These are phyloP conservation scores for Hemicentrotus pulcherrimus DNA, from an alignment of 35 echinoderm and acorn worm genomes.

Conservation along the genomic window DNA sequence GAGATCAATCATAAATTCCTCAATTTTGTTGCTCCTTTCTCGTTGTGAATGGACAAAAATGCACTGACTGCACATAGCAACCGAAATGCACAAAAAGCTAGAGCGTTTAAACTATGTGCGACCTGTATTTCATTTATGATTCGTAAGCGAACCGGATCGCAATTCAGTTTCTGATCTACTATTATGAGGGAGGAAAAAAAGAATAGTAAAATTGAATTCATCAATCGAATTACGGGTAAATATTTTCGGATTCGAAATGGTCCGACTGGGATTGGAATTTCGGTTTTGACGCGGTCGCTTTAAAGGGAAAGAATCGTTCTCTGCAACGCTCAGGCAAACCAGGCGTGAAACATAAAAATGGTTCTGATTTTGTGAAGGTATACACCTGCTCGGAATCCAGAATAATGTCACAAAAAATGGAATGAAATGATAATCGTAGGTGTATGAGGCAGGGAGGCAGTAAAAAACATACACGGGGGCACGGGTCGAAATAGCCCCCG, in stretches of 20 bases:
- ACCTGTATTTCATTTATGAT: not conserved
- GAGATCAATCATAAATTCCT: not conserved
- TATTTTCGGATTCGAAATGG: slow-evolving; percentile 4
- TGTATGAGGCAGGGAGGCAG: too few relatives aligned
- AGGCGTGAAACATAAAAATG: too few relatives aligned
- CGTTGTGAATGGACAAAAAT: not conserved
- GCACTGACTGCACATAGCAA: not conserved
- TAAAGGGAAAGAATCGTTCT: not conserved
- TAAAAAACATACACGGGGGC: too few relatives aligned
- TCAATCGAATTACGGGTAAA: slow-evolving; percentile 18
- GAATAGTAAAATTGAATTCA: slow-evolving; percentile 20
- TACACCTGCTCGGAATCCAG: too few relatives aligned
- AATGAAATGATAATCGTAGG: too few relatives aligned
- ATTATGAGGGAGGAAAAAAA: not conserved
- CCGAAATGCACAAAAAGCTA: not conserved
- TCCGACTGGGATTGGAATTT: slow-evolving; percentile 16
- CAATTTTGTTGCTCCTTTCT: not conserved
- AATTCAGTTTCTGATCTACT: not conserved
- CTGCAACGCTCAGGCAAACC: not conserved
- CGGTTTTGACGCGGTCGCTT: not conserved
- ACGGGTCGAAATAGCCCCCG: too few relatives aligned
- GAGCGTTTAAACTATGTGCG: not conserved
- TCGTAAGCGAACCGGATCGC: not conserved
- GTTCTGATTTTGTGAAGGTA: too few relatives aligned
- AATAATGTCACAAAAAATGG: too few relatives aligned